Base-by-base conservation (phyloP, 2,113 vertebrate genomes). In the Antennarius striatus region DNA sequence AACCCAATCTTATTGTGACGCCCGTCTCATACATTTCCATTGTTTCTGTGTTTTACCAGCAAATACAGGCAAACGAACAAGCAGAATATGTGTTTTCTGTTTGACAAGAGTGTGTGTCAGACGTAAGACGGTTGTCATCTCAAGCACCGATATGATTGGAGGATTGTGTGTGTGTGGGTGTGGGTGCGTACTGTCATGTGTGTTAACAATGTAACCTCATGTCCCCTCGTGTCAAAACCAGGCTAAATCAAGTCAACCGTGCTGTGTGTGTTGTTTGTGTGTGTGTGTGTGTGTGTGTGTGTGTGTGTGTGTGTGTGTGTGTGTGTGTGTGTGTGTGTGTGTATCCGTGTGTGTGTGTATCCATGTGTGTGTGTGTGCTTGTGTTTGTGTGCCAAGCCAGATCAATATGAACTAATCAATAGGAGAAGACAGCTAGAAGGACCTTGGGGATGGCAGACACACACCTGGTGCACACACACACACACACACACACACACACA, bases 401-500 rank as follows among this genome's bases (percentile, higher is more conserved):
- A 86, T 90, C 87, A 89, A 90, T 90, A 89, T 73, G 71, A 80
- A 80, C 75, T 87, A 87, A 90, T 90, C 88, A 82, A 90, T 88
- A 79, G 78, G 72, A 87, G 81, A 86, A 88, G 88, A 90, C 86
- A 90, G 83, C 82, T 80, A 83, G 86, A 86, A 87, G 86, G 86
- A 88, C 88, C 86, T 79, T 88, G 83, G 89, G 86, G 85, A 86
- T 54, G 53, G 53, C 72, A 82, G 78, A 82, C 70, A 80, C 53
- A 87, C 85, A 87, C 85, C 84, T 78, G 75, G 56, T 62, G 68
- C 29, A 48, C 40, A 55, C 68, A 56, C 63, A 67, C 76, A 52
- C 66, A 58, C 77, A 58, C 65, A 53, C 68, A 66, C 50, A 54
- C 51, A 62, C 56, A 75, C 74, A 73, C 79, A 62, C 67, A 71